phyloP scores from a whole-genome alignment of 2,113 vertebrate genomes.

The Apeltes quadracus region DNA sequence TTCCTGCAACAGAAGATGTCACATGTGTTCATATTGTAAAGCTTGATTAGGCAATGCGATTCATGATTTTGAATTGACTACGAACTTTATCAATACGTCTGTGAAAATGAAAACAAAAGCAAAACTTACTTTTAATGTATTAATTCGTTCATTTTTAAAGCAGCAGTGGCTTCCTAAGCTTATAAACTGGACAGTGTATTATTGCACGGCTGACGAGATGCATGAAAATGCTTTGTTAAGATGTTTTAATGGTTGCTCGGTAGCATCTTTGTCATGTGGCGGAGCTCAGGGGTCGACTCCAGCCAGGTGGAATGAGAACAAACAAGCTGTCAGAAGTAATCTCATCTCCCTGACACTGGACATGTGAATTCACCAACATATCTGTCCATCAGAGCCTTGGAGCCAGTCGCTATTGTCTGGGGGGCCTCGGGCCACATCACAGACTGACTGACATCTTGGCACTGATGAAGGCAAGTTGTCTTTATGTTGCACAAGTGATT shows the following conservation, averaged over 20 bases:
- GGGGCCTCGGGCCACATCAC: conserved; percentile 49
- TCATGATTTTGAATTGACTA: too few relatives aligned
- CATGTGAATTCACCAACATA: conserved; percentile 71
- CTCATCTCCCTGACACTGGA: conserved; percentile 68
- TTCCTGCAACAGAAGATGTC: too few relatives aligned
- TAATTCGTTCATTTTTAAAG: not conserved
- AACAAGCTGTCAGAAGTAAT: conserved; percentile 82
- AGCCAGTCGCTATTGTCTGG: conserved; percentile 54
- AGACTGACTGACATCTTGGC: conserved; percentile 50
- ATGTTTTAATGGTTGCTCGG: conserved; percentile 32
- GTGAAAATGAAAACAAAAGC: too few relatives aligned
- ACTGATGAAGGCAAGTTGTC: conserved; percentile 51
- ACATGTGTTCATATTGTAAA: too few relatives aligned
- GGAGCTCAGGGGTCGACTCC: conserved; percentile 58
- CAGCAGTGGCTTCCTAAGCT: not conserved
- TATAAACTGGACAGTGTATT: conserved; percentile 11
- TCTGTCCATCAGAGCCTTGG: conserved; percentile 67
- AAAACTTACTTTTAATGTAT: too few relatives aligned
- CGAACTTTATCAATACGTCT: too few relatives aligned
- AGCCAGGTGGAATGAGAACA: conserved; percentile 81
- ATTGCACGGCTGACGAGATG: conserved; percentile 21
- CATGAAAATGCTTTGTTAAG: conserved; percentile 39
- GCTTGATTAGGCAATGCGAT: too few relatives aligned
- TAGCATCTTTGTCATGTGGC: conserved; percentile 53
- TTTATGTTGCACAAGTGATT: conserved; percentile 55